phyloP scores from a whole-genome alignment of 2,113 vertebrate species.

The Gila orcuttii region DNA sequence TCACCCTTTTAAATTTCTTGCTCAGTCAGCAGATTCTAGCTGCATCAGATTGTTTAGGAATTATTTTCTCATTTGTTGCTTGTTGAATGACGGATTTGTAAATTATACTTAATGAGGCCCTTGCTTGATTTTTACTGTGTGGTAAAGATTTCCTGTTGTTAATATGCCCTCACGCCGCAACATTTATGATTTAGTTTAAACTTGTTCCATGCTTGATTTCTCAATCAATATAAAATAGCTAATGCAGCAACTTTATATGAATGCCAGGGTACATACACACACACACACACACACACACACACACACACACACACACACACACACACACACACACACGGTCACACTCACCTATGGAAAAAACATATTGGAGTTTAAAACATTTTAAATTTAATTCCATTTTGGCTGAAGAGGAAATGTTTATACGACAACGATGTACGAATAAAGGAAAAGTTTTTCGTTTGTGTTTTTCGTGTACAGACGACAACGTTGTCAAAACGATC shows the following conservation, averaged over 20 bases:
- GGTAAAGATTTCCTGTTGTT: conserved; percentile 34
- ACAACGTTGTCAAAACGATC: too few relatives aligned
- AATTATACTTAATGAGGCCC: conserved; percentile 17
- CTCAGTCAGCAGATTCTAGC: background rate
- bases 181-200: conserved; percentile 72
- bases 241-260: conserved; percentile 55
- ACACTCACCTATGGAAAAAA: conserved; percentile 1
- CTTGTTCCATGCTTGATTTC: conserved; percentile 61
- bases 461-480: too few relatives aligned
- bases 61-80: conserved; percentile 30
- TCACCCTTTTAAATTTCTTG: background rate
- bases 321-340: conserved; percentile 44
- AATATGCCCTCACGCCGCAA: background rate
- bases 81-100: conserved; percentile 27
- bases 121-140: conserved; percentile 35
- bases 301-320: conserved; percentile 32
- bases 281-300: background rate
- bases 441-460: too few relatives aligned
- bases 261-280: conserved; percentile 54
- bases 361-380: conserved; percentile 22
- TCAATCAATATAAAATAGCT: conserved; percentile 34
- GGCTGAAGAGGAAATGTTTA: background rate
- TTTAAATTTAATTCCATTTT: conserved; percentile 12
- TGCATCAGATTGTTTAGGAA: conserved; percentile 27
- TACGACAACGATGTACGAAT: too few relatives aligned